Base-by-base conservation (phyloP, 2,888 invertebrate species). In the Sycophila texana region DNA sequence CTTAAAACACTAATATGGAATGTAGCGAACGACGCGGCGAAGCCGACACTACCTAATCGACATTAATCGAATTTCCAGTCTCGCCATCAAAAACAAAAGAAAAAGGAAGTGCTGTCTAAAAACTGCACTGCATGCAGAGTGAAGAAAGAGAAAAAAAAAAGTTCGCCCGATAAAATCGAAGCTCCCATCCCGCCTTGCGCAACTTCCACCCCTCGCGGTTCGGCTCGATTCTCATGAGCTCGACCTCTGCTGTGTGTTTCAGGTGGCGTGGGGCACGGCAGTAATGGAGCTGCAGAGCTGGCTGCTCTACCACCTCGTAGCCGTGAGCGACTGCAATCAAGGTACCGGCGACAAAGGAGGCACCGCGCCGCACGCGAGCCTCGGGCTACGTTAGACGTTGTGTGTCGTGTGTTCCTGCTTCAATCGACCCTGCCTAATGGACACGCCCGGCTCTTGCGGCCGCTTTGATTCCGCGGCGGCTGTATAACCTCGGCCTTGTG, bases 221-320 rank as follows among this genome's bases (percentile, higher is more conserved):
- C 39, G 39, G 7, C 14, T 22, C 22, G 22, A 16, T 66, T 66
- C 22, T 22, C 49, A 66, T 51, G 14, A 20, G 18, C n/a, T 18
- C 70, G 13, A 14, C 49, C 10, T 22, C n/a, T 49, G 55, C 16
- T 39, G 57, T 61, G 66, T 79, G 63, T 79, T 67, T 65, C 81
- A 90, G 90, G 89, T 90, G 90, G 90, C 90, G 90, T 90, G 90
- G 90, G 89, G 90, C 49, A 88, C 87, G 63, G 89, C 90, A 80
- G 88, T 90, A 80, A 90, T 90, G 90, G 90, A 90, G 86, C 86
- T 90, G 79, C 90, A 90, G 83, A 90, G 90, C 84, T 90, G 90
- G 90, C 84, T 90, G 79, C 89, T 90, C 83, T 90, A 90, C 85
- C 90, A 90, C 83, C 88, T 90, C 79, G 90, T 90, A 82, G 88